A percentile compares a stretch with the other conserved stretches of the same genome.
phyloP scores from a whole-genome alignment of 2,113 vertebrate species.

The Tretioscincus oriximinensis region DNA sequence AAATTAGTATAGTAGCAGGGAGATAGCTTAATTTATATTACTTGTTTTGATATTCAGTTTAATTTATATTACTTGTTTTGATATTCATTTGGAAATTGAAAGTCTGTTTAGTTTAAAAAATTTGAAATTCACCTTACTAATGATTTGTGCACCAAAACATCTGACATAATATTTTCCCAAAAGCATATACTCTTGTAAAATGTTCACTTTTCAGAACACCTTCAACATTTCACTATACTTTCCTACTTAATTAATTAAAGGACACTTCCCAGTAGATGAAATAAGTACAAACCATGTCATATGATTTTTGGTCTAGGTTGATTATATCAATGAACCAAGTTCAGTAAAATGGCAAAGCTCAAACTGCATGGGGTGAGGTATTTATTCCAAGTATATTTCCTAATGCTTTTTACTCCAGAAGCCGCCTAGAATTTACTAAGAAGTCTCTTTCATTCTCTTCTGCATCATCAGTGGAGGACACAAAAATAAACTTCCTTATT shows the following conservation, averaged over 20 bases:
- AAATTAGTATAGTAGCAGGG: background rate
- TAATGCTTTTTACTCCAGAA: no score
- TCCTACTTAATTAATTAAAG: background rate
- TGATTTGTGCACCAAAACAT: background rate
- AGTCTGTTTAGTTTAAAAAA: background rate
- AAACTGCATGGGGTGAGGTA: background rate
- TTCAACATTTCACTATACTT: background rate
- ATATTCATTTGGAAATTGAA: background rate
- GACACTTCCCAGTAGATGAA: background rate
- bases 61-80: background rate
- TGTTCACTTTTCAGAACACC: background rate
- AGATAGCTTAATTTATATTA: background rate
- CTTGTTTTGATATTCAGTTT: background rate
- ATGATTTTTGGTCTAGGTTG: background rate
- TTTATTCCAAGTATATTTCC: no score
- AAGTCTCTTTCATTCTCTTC: no score
- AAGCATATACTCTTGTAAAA: no score
- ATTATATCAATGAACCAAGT: background rate
- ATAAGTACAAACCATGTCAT: background rate
- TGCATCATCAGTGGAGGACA: no score
- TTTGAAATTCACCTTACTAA: background rate
- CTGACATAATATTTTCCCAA: slow-evolving; percentile 6
- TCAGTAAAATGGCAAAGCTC: background rate
- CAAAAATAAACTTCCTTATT: no score
- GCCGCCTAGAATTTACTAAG: no score